Evolutionary conservation across 2,113 vertebrate genomes (phyloP).

Genomic region (Lagopus muta): DNA sequence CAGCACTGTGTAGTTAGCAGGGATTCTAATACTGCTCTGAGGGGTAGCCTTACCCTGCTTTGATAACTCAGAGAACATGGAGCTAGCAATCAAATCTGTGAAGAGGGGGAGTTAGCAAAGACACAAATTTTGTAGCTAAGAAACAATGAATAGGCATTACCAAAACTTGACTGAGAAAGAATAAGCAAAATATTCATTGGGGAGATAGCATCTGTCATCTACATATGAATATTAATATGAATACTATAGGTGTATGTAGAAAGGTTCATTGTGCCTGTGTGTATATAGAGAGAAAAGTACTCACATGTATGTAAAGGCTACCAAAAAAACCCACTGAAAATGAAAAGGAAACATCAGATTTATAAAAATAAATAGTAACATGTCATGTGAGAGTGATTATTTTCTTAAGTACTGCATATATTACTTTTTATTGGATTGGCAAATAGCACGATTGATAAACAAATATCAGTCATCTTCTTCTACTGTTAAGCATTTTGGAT

Average conservation of each 20-base stretch:
- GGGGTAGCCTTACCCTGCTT: background rate
- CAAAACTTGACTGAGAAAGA: background rate
- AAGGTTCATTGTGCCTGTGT: background rate
- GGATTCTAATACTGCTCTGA: background rate
- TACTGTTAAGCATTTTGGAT: background rate
- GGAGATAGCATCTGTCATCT: background rate
- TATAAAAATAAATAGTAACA: background rate
- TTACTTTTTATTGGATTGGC: background rate
- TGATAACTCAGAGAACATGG: background rate
- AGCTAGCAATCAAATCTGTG: background rate
- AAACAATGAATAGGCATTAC: accelerated
- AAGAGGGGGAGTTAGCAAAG: background rate
- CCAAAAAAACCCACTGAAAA: background rate
- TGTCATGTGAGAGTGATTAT: background rate
- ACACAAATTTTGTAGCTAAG: background rate
- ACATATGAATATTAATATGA: too few relatives aligned
- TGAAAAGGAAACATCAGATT: background rate
- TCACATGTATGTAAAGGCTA: accelerated
- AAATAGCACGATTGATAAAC: background rate
- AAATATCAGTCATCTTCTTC: background rate
- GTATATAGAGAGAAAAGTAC: background rate
- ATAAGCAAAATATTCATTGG: background rate
- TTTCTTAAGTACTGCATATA: background rate
- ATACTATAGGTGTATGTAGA: too few relatives aligned
- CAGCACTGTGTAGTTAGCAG: background rate